phyloP scores from a whole-genome alignment of 2,888 invertebrate species.

The Halocaridina rubra region DNA sequence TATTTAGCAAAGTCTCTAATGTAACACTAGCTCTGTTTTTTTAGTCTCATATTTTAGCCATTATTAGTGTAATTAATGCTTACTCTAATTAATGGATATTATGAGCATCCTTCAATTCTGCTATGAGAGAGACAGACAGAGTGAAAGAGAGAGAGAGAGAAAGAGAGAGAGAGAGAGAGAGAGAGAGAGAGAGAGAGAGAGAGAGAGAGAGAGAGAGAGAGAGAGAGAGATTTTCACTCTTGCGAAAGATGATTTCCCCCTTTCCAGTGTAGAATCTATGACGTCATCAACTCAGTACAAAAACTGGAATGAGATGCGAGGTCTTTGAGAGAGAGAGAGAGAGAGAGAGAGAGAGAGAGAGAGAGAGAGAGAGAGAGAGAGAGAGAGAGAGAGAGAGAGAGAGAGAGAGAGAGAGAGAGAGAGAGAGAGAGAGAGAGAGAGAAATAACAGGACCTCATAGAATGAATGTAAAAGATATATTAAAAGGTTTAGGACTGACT shows the following conservation, averaged over 20 bases:
- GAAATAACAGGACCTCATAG: not conserved
- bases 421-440: not conserved
- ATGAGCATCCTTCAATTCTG: no score
- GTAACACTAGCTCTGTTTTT: no score
- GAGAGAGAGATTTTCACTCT: no score
- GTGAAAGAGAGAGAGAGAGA: no score
- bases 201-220: not conserved
- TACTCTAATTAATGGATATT: not conserved
- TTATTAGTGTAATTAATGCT: not conserved
- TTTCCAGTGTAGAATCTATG: not conserved
- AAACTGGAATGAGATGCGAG: not conserved
- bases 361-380: no score
- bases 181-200: not conserved
- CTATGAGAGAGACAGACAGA: not conserved
- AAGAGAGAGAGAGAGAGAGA: not conserved
- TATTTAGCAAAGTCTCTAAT: not conserved
- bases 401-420: not conserved
- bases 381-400: not conserved
- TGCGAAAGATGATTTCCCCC: not conserved
- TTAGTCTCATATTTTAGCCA: no score
- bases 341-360: not conserved
- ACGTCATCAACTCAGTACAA: no score
- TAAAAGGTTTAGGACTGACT: not conserved
- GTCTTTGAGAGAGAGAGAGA: not conserved
- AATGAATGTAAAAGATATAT: not conserved